Evolutionary conservation across 2,888 invertebrate species (phyloP), one percentile per base, ranked within the genome.

Genomic region (Cataglyphis rosenhaueri): DNA sequence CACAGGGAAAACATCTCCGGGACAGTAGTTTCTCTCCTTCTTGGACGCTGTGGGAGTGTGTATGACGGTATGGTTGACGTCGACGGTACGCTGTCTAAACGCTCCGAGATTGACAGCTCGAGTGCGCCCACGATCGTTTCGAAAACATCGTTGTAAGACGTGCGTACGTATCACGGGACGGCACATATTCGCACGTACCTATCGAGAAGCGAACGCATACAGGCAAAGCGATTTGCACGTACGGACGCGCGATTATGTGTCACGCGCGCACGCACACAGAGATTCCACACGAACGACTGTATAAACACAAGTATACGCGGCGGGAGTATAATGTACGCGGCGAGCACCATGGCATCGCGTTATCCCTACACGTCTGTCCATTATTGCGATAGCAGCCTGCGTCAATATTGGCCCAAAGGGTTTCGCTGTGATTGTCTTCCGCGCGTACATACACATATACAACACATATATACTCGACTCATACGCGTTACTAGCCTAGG

Each of bases 351-450:
- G 83, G 87, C 89, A 84, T 90, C 91, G 88, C 90, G 90, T 89
- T 92, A 90, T 91, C 90, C 91, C 91, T 89, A 87, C 88, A 87
- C 90, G 89, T 88, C 85, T 84, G 90, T 91, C 92, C 92, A 92
- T 93, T 93, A 93, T 93, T 93, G 86, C 92, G 91, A 93, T 92
- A 93, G 92, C 92, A 90, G 91, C 85, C 89, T 92, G 92, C 90
- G 91, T 92, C 92, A 93, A 93, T 93, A 93, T 93, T 93, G 89
- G 93, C 90, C 91, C 91, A 92, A 93, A 93, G 93, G 93, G 93
- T 92, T 93, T 92, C 91, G 79, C 92, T 89, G 90, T 92, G 92
- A 93, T 93, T 93, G 92, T 92, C 92, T 92, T 92, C 91, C 87
- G 86, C 89, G 82, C 88, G 84, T 84, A 88, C 82, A 68, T 44